Conservation (phyloP, 2,888 invertebrate genomes). For the Drosophila villosipedis region DNA sequence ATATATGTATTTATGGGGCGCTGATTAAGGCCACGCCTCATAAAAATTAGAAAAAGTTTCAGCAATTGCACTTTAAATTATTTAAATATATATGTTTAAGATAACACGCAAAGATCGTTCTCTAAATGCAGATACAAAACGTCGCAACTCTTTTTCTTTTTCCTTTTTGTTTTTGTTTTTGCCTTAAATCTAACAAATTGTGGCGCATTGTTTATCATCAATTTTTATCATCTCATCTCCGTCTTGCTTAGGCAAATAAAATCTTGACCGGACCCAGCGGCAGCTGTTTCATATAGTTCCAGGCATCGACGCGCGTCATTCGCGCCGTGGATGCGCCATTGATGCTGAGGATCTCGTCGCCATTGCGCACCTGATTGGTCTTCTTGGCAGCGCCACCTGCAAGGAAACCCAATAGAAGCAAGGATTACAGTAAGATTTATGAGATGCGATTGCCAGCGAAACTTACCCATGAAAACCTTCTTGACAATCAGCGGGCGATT, state of each 20-base stretch:
- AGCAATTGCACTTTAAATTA: constrained; percentile 68
- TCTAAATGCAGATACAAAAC: constrained; percentile 75
- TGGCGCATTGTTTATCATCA: constrained; percentile 61
- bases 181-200: constrained; percentile 67
- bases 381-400: constrained; percentile 95
- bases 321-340: constrained; percentile 92
- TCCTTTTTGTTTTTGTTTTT: constrained; percentile 11
- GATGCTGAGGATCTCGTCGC: constrained; percentile 94
- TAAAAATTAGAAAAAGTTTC: constrained; percentile 39
- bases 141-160: constrained; percentile 21
- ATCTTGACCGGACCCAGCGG: constrained; percentile 92
- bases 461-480: constrained; percentile 96
- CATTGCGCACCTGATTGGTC: constrained; percentile 92
- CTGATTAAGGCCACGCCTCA: constrained; percentile 35
- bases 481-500: constrained; percentile 95
- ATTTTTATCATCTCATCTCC: constrained; percentile 3
- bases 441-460: neutral
- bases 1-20: constrained; percentile 35
- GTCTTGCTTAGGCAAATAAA: constrained; percentile 73
- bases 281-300: constrained; percentile 96
- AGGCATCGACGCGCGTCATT: constrained; percentile 96
- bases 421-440: neutral
- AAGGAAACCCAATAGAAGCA: neutral
- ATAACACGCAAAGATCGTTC: constrained; percentile 51
- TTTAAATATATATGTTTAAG: constrained; percentile 49